phyloP scores from a whole-genome alignment of 2,113 vertebrate species.

The Heterocephalus glaber region DNA sequence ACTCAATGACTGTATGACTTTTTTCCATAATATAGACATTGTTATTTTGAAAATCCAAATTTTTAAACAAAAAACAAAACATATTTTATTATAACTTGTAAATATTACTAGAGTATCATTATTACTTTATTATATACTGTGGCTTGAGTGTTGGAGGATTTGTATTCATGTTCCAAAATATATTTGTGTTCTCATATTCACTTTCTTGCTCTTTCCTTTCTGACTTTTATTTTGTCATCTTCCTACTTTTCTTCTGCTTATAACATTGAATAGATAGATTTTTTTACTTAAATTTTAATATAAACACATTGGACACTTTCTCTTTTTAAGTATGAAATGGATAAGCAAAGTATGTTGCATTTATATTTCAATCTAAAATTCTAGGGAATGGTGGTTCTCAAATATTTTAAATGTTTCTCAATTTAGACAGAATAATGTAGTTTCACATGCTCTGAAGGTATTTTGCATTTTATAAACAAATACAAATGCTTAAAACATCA shows the following conservation, averaged over 20 bases:
- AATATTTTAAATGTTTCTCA: neutral
- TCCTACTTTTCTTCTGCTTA: neutral
- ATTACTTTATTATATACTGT: neutral
- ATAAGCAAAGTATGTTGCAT: neutral
- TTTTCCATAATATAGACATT: neutral
- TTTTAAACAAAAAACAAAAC: neutral
- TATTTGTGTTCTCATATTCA: neutral
- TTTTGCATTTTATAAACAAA: neutral
- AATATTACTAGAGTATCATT: neutral
- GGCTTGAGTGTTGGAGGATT: fast-evolving
- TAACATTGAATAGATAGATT: neutral
- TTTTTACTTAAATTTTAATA: neutral
- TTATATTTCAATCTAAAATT: neutral
- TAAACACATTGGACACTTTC: neutral
- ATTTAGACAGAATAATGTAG: neutral
- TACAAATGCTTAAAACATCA: neutral
- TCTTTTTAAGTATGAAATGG: neutral
- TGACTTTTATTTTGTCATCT: neutral
- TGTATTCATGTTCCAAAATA: neutral
- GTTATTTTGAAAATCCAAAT: neutral
- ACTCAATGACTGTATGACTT: neutral
- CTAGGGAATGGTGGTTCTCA: neutral
- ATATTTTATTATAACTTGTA: neutral
- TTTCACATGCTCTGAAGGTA: neutral
- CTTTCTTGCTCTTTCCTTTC: neutral